Evolutionary conservation across 2,888 invertebrate genomes (phyloP), one percentile per base, ranked within the genome.

Genomic region (Sesamia inferens): DNA sequence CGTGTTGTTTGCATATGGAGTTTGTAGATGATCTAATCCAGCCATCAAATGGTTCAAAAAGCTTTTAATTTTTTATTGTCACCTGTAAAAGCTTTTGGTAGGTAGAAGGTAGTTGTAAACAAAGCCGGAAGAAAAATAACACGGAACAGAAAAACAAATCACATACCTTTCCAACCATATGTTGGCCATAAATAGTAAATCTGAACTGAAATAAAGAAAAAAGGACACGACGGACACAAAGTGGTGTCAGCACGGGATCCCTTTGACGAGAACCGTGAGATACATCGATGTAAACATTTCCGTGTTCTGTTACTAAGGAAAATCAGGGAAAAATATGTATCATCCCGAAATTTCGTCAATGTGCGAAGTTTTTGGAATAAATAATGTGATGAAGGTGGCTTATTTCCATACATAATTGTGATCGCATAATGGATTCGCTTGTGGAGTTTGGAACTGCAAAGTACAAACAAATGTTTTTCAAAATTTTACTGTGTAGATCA

Each of bases 241-340:
- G 57, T 71, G 57, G 65, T 55, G 44, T 54, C 71, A 71, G 68
- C 42, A 13, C 13, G 44, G 68, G 63, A 63, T 16, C 55, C 57
- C 31, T 78, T 74, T 69, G 78, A 66, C 48, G 54, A 13, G 14
- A 42, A 4, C 55, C 54, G 39, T 5, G 22, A 63, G 69, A 16
- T 79, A 59, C 68, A 74, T 74, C 66, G 68, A 79, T 58, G 22
- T 22, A 24, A 24, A 51, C 54, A 63, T 48, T 48, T 68, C 58
- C 51, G 54, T 31, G 48, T 67, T 67, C 24, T 55, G 31, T 80
- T 67, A 51, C 55, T 57, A 13, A 64, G 19, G 7, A 54, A 67
- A 71, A 47, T 24, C 59, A 16, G 5, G n/a, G 48, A 48, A 48
- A 64, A 42, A 58, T 48, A 68, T 42, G 19, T 47, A 59, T 59